A percentile compares a stretch with the other conserved stretches of the same genome.
phyloP scores from a whole-genome alignment of 1,140 invertebrate genomes.

The Scaptomyza montana region DNA sequence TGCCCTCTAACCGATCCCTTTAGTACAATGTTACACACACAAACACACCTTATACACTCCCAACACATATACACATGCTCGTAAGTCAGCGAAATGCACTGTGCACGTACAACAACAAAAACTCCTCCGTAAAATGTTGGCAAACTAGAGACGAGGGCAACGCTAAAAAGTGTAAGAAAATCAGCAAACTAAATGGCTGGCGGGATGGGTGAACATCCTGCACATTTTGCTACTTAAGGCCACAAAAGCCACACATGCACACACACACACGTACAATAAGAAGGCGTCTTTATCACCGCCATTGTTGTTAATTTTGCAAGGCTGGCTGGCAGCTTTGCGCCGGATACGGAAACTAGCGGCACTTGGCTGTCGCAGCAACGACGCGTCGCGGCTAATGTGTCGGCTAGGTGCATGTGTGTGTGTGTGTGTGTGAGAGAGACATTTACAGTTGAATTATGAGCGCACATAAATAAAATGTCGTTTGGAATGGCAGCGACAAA shows the following conservation, averaged over 20 bases:
- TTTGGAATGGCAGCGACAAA: conserved; percentile 63
- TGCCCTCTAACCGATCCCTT: conserved; percentile 37
- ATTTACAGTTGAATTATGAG: conserved; percentile 80
- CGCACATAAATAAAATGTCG: conserved; percentile 78
- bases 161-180: conserved; percentile 77
- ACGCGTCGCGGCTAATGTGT: conserved; percentile 60
- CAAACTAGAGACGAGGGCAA: conserved; percentile 53
- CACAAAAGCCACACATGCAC: conserved; percentile 72
- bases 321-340: conserved; percentile 62
- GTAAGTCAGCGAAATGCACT: conserved; percentile 49
- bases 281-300: conserved; percentile 76
- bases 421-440: conserved; percentile 48
- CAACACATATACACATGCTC: conserved; percentile 38
- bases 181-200: conserved; percentile 63
- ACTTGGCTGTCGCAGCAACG: conserved; percentile 59
- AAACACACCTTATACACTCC: conserved; percentile 4
- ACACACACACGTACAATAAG: conserved; percentile 46
- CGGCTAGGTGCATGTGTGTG: conserved; percentile 19
- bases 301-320: conserved; percentile 80
- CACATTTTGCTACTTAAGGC: conserved; percentile 80
- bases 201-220: conserved; percentile 15
- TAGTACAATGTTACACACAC: conserved; percentile 37
- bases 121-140: conserved; percentile 59
- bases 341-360: conserved; percentile 79
- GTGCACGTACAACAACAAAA: conserved; percentile 55